These are phyloP conservation scores for Aethina tumida DNA, from an alignment of 1,140 invertebrate species.

Conservation along the genomic window DNA sequence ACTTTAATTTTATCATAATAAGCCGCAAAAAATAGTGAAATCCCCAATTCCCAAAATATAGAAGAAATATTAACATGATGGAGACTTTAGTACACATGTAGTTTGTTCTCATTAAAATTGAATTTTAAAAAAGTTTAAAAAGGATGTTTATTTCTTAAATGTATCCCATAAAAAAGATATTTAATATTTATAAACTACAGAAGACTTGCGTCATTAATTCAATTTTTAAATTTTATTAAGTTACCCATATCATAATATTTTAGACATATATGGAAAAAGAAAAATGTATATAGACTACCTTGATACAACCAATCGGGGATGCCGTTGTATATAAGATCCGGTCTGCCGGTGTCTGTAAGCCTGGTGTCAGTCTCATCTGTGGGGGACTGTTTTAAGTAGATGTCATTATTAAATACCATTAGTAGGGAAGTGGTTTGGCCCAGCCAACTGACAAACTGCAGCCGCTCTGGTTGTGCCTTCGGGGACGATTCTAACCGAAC, in stretches of 20 bases:
- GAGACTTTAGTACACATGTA: no score
- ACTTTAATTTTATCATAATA: no score
- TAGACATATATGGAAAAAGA: neutral
- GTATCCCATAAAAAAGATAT: no score
- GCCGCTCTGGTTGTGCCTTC: slow-evolving; percentile 56
- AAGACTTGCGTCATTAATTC: no score
- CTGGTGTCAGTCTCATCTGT: slow-evolving; percentile 49
- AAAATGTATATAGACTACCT: slow-evolving; percentile 43
- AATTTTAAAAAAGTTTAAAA: no score
- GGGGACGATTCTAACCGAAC: slow-evolving; percentile 52
- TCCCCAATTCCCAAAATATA: no score
- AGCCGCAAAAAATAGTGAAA: no score
- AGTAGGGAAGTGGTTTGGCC: slow-evolving; percentile 60
- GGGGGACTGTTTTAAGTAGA: slow-evolving; percentile 67
- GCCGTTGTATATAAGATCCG: slow-evolving; percentile 77
- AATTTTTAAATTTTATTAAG: neutral
- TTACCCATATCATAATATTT: neutral
- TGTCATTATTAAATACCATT: slow-evolving; percentile 74
- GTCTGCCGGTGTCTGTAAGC: slow-evolving; percentile 63
- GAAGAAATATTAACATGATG: no score
- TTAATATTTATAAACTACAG: no score
- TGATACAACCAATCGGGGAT: slow-evolving; percentile 92
- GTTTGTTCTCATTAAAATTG: no score
- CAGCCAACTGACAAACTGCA: slow-evolving; percentile 70
- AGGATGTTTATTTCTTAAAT: no score